These are phyloP conservation scores for Liposcelis brunnea DNA, from an alignment of 2,888 invertebrate species.

Conservation along the genomic window DNA sequence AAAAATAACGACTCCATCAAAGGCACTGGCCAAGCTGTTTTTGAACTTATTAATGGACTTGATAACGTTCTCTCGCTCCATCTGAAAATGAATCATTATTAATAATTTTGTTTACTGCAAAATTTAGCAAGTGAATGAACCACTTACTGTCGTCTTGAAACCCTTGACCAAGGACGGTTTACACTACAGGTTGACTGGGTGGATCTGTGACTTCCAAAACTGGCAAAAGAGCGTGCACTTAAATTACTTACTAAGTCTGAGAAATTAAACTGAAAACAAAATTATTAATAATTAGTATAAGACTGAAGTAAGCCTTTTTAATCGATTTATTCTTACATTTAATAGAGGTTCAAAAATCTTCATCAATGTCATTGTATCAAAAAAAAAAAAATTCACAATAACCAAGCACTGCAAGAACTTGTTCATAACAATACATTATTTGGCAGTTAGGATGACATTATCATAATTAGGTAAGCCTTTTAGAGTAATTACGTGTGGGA, in stretches of 20 bases:
- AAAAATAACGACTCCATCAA: slow-evolving; percentile 69
- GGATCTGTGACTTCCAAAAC: slow-evolving; percentile 33
- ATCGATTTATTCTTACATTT: no score
- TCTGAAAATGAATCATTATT: slow-evolving; percentile 25
- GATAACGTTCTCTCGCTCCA: slow-evolving; percentile 47
- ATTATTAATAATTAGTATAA: slow-evolving; percentile 8
- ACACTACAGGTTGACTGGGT: slow-evolving; percentile 38
- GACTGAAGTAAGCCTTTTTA: not conserved
- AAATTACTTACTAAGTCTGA: slow-evolving; percentile 40
- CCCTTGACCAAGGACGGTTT: slow-evolving; percentile 44
- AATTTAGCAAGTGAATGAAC: slow-evolving; percentile 1
- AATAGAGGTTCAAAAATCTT: no score
- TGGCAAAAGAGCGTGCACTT: slow-evolving; percentile 40
- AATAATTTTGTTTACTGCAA: not conserved
- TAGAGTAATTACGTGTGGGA: no score
- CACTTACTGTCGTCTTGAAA: slow-evolving; percentile 18
- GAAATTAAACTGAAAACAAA: slow-evolving; percentile 34
- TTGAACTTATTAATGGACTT: slow-evolving; percentile 36
- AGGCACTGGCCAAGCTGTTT: slow-evolving; percentile 70
- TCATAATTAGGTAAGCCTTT: no score
- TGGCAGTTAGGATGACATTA: no score
- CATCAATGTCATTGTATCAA: no score
- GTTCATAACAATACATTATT: no score
- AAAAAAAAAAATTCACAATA: no score
- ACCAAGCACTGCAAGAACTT: no score